Evolutionary conservation across 1,140 invertebrate species (phyloP).

Genomic region (Tetramorium alpestre): DNA sequence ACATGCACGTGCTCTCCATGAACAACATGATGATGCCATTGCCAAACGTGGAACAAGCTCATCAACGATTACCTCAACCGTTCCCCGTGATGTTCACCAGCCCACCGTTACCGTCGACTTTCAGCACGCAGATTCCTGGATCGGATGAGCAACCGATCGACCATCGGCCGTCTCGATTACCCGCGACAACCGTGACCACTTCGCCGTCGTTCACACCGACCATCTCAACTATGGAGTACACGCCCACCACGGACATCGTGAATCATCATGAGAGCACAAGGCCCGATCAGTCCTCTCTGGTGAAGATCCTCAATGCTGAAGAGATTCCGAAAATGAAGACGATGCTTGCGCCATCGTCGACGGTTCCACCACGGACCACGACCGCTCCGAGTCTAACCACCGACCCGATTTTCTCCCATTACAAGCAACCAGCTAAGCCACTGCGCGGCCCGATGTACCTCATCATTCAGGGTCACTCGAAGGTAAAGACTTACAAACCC

Average conservation of each 20-base stretch:
- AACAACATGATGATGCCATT: slow-evolving; percentile 27
- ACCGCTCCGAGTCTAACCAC: slow-evolving; percentile 83
- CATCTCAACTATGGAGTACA: slow-evolving; percentile 1
- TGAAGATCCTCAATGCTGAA: slow-evolving; percentile 68
- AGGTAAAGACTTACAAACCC: slow-evolving; percentile 92
- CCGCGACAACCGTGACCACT: slow-evolving; percentile 6
- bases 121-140: slow-evolving; percentile 3
- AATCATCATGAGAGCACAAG: neutral
- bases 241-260: neutral
- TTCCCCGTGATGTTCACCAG: slow-evolving; percentile 48
- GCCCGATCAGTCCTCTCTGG: slow-evolving; percentile 41
- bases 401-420: slow-evolving; percentile 87
- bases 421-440: slow-evolving; percentile 88
- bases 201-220: slow-evolving; percentile 18
- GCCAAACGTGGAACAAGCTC: slow-evolving; percentile 28
- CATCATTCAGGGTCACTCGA: slow-evolving; percentile 93
- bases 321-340: slow-evolving; percentile 56
- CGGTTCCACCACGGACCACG: slow-evolving; percentile 72
- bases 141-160: slow-evolving; percentile 39
- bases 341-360: slow-evolving; percentile 81
- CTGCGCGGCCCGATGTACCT: slow-evolving; percentile 90
- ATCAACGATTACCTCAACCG: slow-evolving; percentile 32
- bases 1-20: neutral
- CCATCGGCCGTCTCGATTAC: slow-evolving; percentile 31
- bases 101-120: slow-evolving; percentile 37